A percentile compares a stretch with the other conserved stretches of the same genome.
Evolutionary conservation across 2,888 invertebrate genomes (phyloP).

Genomic region (Tromatobia lineatoria): DNA sequence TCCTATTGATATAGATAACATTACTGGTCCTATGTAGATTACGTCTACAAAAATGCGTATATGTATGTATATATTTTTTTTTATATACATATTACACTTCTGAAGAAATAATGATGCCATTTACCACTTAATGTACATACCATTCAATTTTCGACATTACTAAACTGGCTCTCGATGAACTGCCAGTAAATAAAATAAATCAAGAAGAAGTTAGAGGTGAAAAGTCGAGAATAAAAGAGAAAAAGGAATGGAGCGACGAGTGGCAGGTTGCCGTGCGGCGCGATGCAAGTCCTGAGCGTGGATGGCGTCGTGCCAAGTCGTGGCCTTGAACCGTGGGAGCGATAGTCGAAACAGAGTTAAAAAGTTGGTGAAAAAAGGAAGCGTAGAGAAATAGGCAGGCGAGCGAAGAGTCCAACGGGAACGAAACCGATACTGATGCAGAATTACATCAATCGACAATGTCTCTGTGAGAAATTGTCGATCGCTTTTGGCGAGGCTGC

Average conservation of each 20-base stretch:
- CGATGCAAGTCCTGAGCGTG: slow-evolving; percentile 13
- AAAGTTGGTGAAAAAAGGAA: not conserved
- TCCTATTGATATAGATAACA: too few relatives aligned
- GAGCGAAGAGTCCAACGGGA: slow-evolving; percentile 3
- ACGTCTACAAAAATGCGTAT: not conserved
- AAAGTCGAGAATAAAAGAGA: slow-evolving; percentile 3
- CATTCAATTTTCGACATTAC: slow-evolving; percentile 8
- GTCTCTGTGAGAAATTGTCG: slow-evolving; percentile 36
- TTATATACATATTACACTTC: not conserved
- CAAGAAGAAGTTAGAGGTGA: not conserved
- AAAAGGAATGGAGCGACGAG: slow-evolving; percentile 10
- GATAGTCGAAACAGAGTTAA: slow-evolving; percentile 37
- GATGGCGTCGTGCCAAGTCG: slow-evolving; percentile 65
- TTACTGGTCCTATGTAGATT: too few relatives aligned
- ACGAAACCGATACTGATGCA: not conserved
- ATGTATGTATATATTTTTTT: not conserved
- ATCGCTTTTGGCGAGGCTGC: not conserved
- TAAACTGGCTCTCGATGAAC: slow-evolving; percentile 11
- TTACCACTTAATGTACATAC: not conserved
- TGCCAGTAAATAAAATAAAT: slow-evolving; percentile 14
- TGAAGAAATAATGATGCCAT: slow-evolving; percentile 10
- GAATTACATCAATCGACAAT: slow-evolving; percentile 29
- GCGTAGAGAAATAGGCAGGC: slow-evolving; percentile 6
- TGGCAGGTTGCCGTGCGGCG: slow-evolving; percentile 35
- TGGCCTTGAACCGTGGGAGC: slow-evolving; percentile 68